Conservation (phyloP, 2,888 invertebrate species). For the Eupithecia exiguata region DNA sequence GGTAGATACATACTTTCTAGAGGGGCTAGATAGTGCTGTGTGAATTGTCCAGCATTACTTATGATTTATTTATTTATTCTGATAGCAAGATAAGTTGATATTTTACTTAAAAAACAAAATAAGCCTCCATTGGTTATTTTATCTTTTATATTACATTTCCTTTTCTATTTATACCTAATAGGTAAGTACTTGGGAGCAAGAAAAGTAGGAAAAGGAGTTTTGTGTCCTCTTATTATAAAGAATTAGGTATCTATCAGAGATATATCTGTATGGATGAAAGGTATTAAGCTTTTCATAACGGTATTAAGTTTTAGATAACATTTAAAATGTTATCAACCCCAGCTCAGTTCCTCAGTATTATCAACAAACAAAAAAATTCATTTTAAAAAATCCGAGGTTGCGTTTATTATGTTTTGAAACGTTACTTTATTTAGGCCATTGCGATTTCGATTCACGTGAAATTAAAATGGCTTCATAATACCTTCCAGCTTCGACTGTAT, state of each 20-base stretch:
- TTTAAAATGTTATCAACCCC: background rate
- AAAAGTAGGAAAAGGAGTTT: too few relatives aligned
- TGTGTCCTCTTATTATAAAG: background rate
- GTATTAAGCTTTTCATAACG: background rate
- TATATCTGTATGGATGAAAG: too few relatives aligned
- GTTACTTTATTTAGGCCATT: background rate
- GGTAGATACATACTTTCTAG: background rate
- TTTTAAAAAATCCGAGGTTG: background rate
- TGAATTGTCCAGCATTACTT: too few relatives aligned
- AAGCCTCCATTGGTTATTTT: too few relatives aligned
- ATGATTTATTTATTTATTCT: too few relatives aligned
- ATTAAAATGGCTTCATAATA: conserved; percentile 6
- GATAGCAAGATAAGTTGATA: background rate
- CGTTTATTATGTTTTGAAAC: background rate
- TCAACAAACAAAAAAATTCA: background rate
- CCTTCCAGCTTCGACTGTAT: background rate
- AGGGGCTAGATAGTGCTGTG: too few relatives aligned
- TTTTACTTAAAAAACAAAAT: background rate
- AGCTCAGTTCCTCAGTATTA: background rate
- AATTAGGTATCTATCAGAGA: too few relatives aligned
- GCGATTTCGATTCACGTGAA: background rate
- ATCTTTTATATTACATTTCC: background rate
- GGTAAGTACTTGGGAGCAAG: too few relatives aligned
- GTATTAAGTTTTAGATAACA: background rate
- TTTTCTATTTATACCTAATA: too few relatives aligned